phyloP scores from a whole-genome alignment of 1,140 invertebrate genomes.

The Temnothorax nylanderi region DNA sequence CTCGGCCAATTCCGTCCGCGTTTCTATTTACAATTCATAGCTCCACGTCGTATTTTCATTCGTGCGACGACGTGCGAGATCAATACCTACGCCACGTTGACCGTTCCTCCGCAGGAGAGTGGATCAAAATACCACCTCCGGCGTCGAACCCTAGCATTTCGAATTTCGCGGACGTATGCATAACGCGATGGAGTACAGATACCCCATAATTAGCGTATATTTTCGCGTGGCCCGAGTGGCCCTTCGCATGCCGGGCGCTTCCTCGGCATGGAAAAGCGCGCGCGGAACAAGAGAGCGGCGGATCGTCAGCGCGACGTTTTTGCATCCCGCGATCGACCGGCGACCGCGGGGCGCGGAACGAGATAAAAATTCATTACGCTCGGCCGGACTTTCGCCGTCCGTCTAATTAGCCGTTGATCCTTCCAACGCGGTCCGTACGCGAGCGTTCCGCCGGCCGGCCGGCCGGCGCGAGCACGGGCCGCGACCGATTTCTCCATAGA shows the following conservation, averaged over 20 bases:
- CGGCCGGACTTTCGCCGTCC: neutral
- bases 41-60: conserved; percentile 47
- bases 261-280: neutral
- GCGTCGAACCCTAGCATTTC: conserved; percentile 6
- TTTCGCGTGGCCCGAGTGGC: neutral
- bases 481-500: conserved; percentile 12
- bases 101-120: conserved; percentile 23
- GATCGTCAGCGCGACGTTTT: conserved; percentile 20
- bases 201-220: conserved; percentile 18
- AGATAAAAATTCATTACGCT: conserved; percentile 31
- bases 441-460: neutral
- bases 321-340: neutral
- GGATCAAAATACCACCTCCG: conserved; percentile 41
- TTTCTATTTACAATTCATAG: conserved; percentile 70
- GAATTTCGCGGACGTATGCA: neutral
- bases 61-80: conserved; percentile 33
- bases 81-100: conserved; percentile 49
- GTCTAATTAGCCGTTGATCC: conserved; percentile 23
- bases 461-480: neutral
- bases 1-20: conserved; percentile 65
- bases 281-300: conserved; percentile 5
- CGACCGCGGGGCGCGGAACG: conserved; percentile 21
- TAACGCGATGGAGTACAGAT: neutral
- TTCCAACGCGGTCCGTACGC: neutral
- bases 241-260: neutral